Percentiles rank a stretch among this genome's conserved stretches.
Conservation (phyloP, 2,888 invertebrate genomes). For the Orchesellides sinensis region DNA sequence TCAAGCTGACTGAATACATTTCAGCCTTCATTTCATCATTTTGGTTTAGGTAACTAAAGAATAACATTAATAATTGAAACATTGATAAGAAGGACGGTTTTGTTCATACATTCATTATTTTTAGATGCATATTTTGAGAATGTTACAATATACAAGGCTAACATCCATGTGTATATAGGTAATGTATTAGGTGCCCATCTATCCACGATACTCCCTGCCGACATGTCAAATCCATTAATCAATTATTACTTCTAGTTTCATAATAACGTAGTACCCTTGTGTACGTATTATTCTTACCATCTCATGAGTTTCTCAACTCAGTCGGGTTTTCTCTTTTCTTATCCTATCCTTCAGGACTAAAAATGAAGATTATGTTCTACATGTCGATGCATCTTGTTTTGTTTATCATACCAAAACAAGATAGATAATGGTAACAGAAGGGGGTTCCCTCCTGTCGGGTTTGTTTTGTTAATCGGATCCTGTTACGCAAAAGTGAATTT, state of each 20-base stretch:
- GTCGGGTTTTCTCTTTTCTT: not conserved
- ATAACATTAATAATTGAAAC: slow-evolving; percentile 24
- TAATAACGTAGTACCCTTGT: slow-evolving; percentile 2
- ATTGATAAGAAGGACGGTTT: not conserved
- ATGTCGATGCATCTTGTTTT: not conserved
- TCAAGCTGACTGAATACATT: not conserved
- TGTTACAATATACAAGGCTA: no score
- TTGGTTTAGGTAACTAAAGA: not conserved
- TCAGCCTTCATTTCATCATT: not conserved
- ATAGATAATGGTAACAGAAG: slow-evolving; percentile 19
- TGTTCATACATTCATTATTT: slow-evolving; percentile 21
- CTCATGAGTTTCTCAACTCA: not conserved
- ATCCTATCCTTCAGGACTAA: not conserved
- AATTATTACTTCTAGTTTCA: slow-evolving; percentile 60
- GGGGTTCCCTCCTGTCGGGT: slow-evolving; percentile 11
- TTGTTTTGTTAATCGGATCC: slow-evolving; percentile 11
- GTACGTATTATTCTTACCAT: not conserved
- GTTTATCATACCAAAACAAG: slow-evolving; percentile 19
- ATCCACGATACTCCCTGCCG: no score
- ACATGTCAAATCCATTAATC: slow-evolving; percentile 68
- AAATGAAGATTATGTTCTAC: not conserved
- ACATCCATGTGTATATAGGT: no score
- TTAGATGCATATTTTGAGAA: not conserved
- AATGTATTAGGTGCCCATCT: no score
- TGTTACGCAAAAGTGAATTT: not conserved